Conservation (phyloP, 2,113 vertebrate species). For the Spea multiplicata region DNA sequence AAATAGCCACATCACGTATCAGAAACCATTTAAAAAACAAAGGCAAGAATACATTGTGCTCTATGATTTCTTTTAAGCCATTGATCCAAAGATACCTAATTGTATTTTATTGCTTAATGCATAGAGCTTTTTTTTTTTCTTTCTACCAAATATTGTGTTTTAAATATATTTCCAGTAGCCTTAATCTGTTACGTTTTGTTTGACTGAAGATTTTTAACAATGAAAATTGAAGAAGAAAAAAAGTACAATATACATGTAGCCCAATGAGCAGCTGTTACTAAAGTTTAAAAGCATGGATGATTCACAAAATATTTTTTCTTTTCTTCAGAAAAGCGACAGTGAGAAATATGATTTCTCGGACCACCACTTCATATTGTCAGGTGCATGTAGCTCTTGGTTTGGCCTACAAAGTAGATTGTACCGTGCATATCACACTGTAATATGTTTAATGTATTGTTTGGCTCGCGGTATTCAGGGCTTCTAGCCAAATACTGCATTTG, state of each 20-base stretch:
- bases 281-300: not conserved
- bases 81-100: constrained; percentile 27
- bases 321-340: constrained; percentile 20
- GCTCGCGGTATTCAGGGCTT: constrained; percentile 39
- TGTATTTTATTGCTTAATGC: not conserved
- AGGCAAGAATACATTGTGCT: not conserved
- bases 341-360: constrained; percentile 12
- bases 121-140: not conserved
- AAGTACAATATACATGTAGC: constrained; percentile 22
- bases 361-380: not conserved
- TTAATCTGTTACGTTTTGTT: constrained; percentile 17
- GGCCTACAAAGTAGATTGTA: constrained; percentile 39
- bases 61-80: constrained; percentile 3
- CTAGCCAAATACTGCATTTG: constrained; percentile 45
- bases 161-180: constrained; percentile 7
- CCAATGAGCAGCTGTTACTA: not conserved
- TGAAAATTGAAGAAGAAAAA: not conserved
- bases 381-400: constrained; percentile 57
- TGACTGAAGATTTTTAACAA: not conserved
- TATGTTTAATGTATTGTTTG: constrained; percentile 42
- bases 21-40: not conserved
- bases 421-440: constrained; percentile 48
- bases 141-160: not conserved
- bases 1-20: constrained; percentile 16
- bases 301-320: constrained; percentile 7